phyloP scores from a whole-genome alignment of 2,797 vertebrate genomes.

The Centroberyx gerrardi region DNA sequence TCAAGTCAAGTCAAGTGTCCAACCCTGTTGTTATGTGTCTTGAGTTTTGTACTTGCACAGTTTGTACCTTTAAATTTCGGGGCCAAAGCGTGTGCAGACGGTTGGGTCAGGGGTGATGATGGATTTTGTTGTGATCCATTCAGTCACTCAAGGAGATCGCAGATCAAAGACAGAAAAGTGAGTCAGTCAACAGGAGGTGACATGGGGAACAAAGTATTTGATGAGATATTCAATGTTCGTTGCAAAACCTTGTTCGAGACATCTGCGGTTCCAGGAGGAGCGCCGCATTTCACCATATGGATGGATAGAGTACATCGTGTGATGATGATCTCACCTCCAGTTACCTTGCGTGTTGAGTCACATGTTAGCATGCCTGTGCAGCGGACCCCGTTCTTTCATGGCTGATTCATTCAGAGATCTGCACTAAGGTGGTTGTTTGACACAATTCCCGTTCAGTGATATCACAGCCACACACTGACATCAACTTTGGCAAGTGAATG shows the following conservation, averaged over 20 bases:
- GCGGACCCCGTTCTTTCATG: conserved; percentile 42
- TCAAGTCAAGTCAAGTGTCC: background rate
- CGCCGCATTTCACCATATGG: conserved; percentile 19
- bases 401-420: conserved; percentile 54
- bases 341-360: conserved; percentile 24
- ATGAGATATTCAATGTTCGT: conserved; percentile 17
- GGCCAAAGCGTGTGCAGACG: background rate
- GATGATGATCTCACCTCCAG: conserved; percentile 53
- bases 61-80: no score
- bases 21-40: background rate
- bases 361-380: conserved; percentile 57
- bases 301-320: conserved; percentile 16
- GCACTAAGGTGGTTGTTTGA: conserved; percentile 50
- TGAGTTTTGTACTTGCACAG: background rate
- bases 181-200: conserved; percentile 9
- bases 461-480: conserved; percentile 63
- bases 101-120: background rate
- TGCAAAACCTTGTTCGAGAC: background rate
- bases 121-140: background rate
- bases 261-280: conserved; percentile 6
- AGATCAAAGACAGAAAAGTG: background rate
- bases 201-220: background rate
- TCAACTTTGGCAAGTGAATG: conserved; percentile 50
- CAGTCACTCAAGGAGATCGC: background rate
- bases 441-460: conserved; percentile 53